A percentile compares a stretch with the other conserved stretches of the same genome.
Evolutionary conservation across 2,113 vertebrate species (phyloP).

Genomic region (Turnix velox): DNA sequence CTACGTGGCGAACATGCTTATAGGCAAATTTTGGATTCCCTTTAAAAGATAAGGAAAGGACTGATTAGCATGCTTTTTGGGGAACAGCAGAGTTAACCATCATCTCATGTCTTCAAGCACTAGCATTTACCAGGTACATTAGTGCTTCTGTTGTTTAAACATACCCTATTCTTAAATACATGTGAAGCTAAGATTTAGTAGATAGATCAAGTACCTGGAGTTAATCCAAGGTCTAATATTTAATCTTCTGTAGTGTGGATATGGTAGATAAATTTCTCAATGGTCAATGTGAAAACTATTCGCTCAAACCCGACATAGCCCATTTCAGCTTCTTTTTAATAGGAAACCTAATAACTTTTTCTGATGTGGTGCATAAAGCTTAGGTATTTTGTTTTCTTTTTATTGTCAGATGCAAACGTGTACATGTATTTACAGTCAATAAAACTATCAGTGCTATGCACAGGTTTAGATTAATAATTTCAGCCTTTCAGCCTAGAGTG

Average conservation of each 20-base stretch:
- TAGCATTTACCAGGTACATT: neutral
- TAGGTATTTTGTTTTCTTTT: constrained; percentile 54
- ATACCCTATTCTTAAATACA: neutral
- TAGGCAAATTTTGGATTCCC: neutral
- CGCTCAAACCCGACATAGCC: constrained; percentile 30
- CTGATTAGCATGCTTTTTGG: neutral
- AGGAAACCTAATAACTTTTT: constrained; percentile 54
- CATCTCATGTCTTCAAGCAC: neutral
- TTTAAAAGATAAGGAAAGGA: neutral
- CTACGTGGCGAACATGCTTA: neutral
- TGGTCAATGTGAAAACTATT: constrained; percentile 42
- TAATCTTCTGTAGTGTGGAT: constrained; percentile 38
- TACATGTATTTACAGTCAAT: constrained; percentile 38
- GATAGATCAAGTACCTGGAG: constrained; percentile 7
- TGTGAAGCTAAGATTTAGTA: neutral
- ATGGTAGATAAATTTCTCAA: constrained; percentile 58
- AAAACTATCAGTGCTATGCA: constrained; percentile 23
- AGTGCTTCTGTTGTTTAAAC: neutral
- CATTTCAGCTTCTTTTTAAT: constrained; percentile 48
- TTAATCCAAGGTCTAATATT: constrained; percentile 47
- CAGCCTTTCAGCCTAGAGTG: neutral
- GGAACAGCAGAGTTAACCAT: neutral
- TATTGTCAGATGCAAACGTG: constrained; percentile 5
- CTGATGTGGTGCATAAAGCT: constrained; percentile 51
- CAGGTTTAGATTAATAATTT: constrained; percentile 28